Conservation (phyloP, 2,797 vertebrate genomes). For the Stomatorhinus walkeri region DNA sequence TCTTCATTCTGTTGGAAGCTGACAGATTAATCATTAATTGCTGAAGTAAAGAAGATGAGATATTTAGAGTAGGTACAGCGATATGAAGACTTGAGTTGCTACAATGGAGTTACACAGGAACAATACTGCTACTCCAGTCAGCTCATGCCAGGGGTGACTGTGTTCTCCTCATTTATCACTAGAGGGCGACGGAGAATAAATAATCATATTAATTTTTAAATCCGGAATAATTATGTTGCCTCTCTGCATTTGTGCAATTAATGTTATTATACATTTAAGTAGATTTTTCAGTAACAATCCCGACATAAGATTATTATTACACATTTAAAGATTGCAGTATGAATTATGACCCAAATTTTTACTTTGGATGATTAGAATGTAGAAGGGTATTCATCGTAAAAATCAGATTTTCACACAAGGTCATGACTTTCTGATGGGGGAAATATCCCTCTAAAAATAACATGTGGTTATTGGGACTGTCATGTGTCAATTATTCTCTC, state of each 20-base stretch:
- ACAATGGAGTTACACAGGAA: background rate
- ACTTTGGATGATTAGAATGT: background rate
- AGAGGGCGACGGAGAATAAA: slow-evolving; percentile 16
- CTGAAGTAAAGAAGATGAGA: background rate
- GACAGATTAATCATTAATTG: background rate
- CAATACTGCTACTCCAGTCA: background rate
- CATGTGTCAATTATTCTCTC: background rate
- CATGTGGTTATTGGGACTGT: background rate
- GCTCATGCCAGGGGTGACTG: background rate
- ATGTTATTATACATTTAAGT: background rate
- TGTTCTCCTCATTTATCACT: slow-evolving; percentile 2
- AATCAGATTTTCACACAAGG: background rate
- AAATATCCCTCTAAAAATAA: background rate
- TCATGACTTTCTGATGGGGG: background rate
- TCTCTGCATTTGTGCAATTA: background rate
- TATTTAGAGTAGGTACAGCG: background rate
- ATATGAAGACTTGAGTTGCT: background rate
- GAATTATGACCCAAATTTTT: background rate
- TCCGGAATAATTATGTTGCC: background rate
- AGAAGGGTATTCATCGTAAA: background rate
- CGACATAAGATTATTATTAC: background rate
- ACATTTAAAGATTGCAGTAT: background rate
- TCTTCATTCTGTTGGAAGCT: background rate
- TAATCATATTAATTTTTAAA: background rate
- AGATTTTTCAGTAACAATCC: background rate